Evolutionary conservation across 2,888 invertebrate species (phyloP), one percentile per base, ranked within the genome.

Genomic region (Leucania comma): DNA sequence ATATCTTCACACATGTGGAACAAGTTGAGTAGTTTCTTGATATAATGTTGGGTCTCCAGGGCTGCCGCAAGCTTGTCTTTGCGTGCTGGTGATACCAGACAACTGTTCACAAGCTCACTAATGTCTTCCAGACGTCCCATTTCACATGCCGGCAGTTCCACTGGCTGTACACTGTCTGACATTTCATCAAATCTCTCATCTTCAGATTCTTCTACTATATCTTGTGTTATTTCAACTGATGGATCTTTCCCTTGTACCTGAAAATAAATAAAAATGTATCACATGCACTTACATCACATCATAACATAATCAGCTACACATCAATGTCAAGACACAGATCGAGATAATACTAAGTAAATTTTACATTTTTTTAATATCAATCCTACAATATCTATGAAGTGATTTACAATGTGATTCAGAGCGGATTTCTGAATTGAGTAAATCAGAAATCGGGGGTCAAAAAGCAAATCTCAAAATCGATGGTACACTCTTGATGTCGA

Each of bases 201-300:
- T 96, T 99, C 99, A 0, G 98, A 98, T 91, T 99, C 99, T 93
- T 99, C 99, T 6, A 99, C 98, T 85, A 99, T 98, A 87, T 99
- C 99, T 94, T 99, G 99, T 62, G 99, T 99, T 79, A 99, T 99
- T 94, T 99, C 99, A 75, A 99, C 99, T 35, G 99, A 99, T 53
- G 99, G 99, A 96, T 99, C 99, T 94, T 99, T 99, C 50, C 99
- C 99, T 97, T 99, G 99, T 51, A 99, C 99, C 98, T 98, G 92
- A 51, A 93, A 92, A 59, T 78, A 75, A 67, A 63, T 62, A 56
- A 62, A 72, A 35, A 68, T 58, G 3, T 32, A 38, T 59, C 35
- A 63, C 32, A 62, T 50, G 24, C 54, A 42, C 29, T 38, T 54
- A 29, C 35, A 42, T 51, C 50, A 68, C 29, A 66, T 59, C 38